A percentile compares a stretch with the other conserved stretches of the same genome.
Evolutionary conservation across 2,888 invertebrate genomes (phyloP).

Genomic region (Chrysomela aeneicollis): DNA sequence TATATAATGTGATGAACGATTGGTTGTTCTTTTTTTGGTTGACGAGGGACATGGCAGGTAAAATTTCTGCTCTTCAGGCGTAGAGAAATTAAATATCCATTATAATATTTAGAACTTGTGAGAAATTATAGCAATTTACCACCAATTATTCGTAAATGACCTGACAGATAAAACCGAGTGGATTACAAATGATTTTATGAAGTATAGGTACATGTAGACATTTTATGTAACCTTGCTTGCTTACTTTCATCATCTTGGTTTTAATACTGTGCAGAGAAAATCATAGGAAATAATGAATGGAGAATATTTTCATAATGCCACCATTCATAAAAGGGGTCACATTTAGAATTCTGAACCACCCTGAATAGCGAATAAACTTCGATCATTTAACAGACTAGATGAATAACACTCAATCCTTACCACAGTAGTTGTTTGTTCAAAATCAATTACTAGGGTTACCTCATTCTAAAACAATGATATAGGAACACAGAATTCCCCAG

Average conservation of each 20-base stretch:
- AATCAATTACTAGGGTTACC: too few relatives aligned
- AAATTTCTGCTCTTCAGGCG: constrained; percentile 38
- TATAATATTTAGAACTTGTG: constrained; percentile 54
- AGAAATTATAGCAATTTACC: constrained; percentile 55
- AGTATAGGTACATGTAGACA: neutral
- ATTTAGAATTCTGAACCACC: too few relatives aligned
- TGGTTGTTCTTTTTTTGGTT: constrained; percentile 16
- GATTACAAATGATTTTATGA: neutral
- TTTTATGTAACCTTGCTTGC: too few relatives aligned
- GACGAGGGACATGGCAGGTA: constrained; percentile 41
- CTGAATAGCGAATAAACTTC: too few relatives aligned
- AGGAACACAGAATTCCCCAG: too few relatives aligned
- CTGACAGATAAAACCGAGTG: neutral
- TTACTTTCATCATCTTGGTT: neutral
- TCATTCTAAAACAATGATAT: too few relatives aligned
- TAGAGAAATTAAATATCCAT: constrained; percentile 53
- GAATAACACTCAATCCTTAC: too few relatives aligned
- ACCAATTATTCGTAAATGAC: constrained; percentile 46
- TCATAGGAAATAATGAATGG: too few relatives aligned
- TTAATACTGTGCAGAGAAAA: neutral
- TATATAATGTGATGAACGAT: constrained; percentile 34
- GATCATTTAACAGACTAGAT: too few relatives aligned
- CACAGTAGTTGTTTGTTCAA: too few relatives aligned
- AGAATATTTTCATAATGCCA: too few relatives aligned
- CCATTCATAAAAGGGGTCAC: too few relatives aligned